Evolutionary conservation across 2,797 vertebrate genomes (phyloP).

Genomic region (Champsocephalus esox): DNA sequence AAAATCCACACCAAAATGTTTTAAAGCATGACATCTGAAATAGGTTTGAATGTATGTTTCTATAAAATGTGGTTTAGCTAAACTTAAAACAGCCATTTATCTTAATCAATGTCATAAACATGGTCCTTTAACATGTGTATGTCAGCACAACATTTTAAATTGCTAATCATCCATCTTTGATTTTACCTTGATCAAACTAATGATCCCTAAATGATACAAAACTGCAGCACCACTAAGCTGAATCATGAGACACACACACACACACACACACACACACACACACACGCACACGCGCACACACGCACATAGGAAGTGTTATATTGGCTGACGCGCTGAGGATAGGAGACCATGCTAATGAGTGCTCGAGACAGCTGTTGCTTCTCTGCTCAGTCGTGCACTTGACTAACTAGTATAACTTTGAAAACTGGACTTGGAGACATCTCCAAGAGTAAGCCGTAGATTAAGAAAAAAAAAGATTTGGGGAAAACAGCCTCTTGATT

Average conservation of each 20-base stretch:
- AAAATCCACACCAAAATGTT: no score
- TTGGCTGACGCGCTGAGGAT: constrained; percentile 63
- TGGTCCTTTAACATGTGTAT: no score
- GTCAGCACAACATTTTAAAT: no score
- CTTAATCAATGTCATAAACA: no score
- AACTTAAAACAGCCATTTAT: no score
- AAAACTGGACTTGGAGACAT: constrained; percentile 19
- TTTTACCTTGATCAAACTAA: no score
- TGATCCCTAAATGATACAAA: no score
- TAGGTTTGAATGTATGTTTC: no score
- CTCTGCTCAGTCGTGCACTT: constrained; percentile 45
- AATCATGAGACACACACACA: constrained; percentile 23
- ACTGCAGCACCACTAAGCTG: no score
- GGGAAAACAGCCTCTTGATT: constrained; percentile 2
- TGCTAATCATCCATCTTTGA: no score
- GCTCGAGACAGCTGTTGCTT: constrained; percentile 74
- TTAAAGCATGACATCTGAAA: no score
- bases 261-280: constrained; percentile 6
- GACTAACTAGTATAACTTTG: constrained; percentile 19
- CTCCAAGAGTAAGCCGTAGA: constrained; percentile 9
- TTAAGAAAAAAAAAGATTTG: constrained; percentile 12
- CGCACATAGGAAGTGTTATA: constrained; percentile 35
- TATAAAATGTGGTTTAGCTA: no score
- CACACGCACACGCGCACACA: constrained; percentile 20
- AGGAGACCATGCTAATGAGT: constrained; percentile 74